Evolutionary conservation across 2,888 invertebrate genomes (phyloP), one percentile per base, ranked within the genome.

Genomic region (Euplexia lucipara): DNA sequence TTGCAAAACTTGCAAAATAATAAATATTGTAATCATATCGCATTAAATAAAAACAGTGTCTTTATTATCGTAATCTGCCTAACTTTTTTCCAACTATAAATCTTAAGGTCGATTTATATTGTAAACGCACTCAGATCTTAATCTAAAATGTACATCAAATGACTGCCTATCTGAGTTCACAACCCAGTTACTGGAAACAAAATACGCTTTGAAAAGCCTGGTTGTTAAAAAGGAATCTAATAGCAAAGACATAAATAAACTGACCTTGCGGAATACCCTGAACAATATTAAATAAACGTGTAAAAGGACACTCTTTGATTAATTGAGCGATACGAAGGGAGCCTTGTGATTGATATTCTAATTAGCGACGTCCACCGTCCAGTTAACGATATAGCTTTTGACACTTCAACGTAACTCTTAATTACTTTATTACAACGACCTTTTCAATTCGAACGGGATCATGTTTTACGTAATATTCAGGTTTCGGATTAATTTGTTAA

Each of bases 301-400:
- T 71, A 66, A 65, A 79, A 69, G 61, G 64, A 81, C 61, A 65
- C 64, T 44, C 42, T 62, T 34, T 68, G 35, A 68, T 73, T 78
- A 81, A 80, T 81, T 58, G 45, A 62, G 64, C 63, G 42, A 51
- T 75, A 54, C 35, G 44, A 71, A 75, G 71, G 65, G 78, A 70
- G 59, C 73, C 78, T 70, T 70, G 70, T 68, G 80, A 81, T 80
- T 81, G 70, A 81, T 81, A 81, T 81, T 74, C 64, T 81, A 79
- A 81, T 81, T 81, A 81, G 59, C 30, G 41, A 12, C n/a, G 62
- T 62, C 67, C 56, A 60, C 44, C 41, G 8, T 32, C 54, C 30
- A 62, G 68, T 69, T 76, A 70, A 66, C 67, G 49, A 61, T 69
- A 69, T 42, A 66, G 41, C 63, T 68, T 70, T 53, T 65, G 69